Conservation (phyloP, 1,140 invertebrate genomes). For the Bursaphelenchus mucronatus region DNA sequence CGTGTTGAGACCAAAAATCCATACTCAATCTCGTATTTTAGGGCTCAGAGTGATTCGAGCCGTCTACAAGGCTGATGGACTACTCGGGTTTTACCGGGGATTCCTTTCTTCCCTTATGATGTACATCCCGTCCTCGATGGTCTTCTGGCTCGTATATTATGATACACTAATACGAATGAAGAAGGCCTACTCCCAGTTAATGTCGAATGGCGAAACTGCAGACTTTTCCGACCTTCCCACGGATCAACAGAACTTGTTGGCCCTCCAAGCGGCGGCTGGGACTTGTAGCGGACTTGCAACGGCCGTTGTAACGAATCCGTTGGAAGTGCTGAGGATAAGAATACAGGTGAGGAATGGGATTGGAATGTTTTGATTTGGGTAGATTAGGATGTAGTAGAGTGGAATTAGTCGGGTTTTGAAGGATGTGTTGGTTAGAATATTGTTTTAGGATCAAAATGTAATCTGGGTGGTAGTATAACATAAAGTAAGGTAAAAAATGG, state of each 20-base stretch:
- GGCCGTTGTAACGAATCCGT: constrained; percentile 55
- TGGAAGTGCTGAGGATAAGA: constrained; percentile 55
- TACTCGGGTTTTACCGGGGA: constrained; percentile 47
- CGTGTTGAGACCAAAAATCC: too few relatives aligned
- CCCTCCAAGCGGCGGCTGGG: constrained; percentile 54
- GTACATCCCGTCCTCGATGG: constrained; percentile 59
- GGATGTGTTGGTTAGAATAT: too few relatives aligned
- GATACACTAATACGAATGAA: constrained; percentile 27
- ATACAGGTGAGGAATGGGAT: constrained; percentile 41
- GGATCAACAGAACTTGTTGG: constrained; percentile 43
- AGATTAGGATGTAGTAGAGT: too few relatives aligned
- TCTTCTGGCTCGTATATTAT: constrained; percentile 58
- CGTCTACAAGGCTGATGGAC: constrained; percentile 45
- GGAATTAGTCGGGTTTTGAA: too few relatives aligned
- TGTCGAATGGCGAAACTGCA: constrained; percentile 23
- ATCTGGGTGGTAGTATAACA: too few relatives aligned
- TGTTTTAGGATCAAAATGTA: too few relatives aligned
- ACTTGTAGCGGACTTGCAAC: constrained; percentile 50
- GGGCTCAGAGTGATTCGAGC: constrained; percentile 47
- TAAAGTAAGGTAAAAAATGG: too few relatives aligned
- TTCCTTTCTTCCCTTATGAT: constrained; percentile 57
- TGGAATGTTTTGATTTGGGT: too few relatives aligned
- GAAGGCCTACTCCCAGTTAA: constrained; percentile 16
- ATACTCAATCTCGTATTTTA: constrained; percentile 12
- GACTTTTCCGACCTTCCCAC: constrained; percentile 11